Evolutionary conservation across 2,113 vertebrate genomes (phyloP).

Genomic region (Pitta sordida): DNA sequence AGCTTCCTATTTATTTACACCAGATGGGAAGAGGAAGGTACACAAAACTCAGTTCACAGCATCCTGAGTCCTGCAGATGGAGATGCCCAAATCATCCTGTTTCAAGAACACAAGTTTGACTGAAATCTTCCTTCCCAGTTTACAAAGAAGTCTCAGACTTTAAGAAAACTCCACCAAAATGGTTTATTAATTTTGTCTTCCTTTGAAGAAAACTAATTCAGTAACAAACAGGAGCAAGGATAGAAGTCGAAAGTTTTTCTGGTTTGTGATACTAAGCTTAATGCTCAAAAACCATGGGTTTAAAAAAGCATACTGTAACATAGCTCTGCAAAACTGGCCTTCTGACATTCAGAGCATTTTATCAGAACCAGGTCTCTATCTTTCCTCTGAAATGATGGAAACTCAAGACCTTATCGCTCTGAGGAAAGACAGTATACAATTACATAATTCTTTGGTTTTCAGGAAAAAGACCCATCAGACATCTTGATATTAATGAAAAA

Average conservation of each 20-base stretch:
- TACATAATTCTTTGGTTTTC: not conserved
- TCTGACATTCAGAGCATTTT: not conserved
- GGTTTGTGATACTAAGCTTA: not conserved
- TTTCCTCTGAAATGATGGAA: not conserved
- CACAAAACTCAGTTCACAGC: not conserved
- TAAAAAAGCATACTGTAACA: not conserved
- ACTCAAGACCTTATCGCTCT: not conserved
- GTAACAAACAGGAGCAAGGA: not conserved
- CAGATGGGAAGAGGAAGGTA: not conserved
- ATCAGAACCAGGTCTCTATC: not conserved
- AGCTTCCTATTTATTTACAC: not conserved
- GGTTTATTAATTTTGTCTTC: not conserved
- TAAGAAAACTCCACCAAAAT: not conserved
- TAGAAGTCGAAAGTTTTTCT: not conserved
- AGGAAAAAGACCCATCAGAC: not conserved
- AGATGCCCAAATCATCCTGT: not conserved
- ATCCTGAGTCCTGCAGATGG: not conserved
- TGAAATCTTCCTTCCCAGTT: not conserved
- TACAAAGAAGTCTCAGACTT: not conserved
- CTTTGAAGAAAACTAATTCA: not conserved
- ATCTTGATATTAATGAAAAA: not conserved
- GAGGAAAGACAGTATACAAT: not conserved
- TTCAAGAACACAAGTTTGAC: not conserved
- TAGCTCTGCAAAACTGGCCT: not conserved
- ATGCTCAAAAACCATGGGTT: not conserved